Evolutionary conservation across 2,113 vertebrate species (phyloP), one percentile per base, ranked within the genome.

Genomic region (Phalacrocorax brasilianus): DNA sequence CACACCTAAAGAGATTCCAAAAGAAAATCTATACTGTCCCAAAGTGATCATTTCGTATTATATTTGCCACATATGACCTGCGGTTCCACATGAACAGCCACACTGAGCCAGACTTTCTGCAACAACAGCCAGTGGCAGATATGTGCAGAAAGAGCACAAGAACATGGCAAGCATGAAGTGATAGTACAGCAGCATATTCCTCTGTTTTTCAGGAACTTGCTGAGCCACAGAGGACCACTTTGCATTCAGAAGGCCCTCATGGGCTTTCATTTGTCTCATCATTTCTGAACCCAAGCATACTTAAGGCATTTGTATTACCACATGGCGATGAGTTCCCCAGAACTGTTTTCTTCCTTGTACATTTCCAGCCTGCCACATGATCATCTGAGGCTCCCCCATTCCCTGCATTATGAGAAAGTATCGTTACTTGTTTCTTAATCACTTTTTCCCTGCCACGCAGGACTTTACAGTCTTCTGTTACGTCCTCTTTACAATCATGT

Each of bases 361-460:
- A 0, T 38, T 47, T n/a, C 67, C 84, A 88, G 7, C 10, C 65
- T 71, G 26, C 24, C 38, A 28, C 26, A 9, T 33, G 42, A 33
- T 15, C 3, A 1, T 30, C 24, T 16, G 14, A 67, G 38, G 19
- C 19, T 71, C 11, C n/a, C 55, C 49, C 19, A 35, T 0, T 2
- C n/a, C 44, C 30, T 55, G 28, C 6, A 9, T 38, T 38, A 33
- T 4, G 9, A 85, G 5, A 13, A 80, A 52, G 11, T 9, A 21
- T 27, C 15, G 26, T 38, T 79, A 45, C 24, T 47, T 50, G 8
- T 38, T 79, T 58, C 71, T 55, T 8, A 32, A 19, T 12, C 66
- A 22, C 10, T 18, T 63, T 72, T 88, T 27, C 67, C 11, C 11
- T 6, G 22, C 4, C 40, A 72, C 22, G 3, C 55, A 66, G 49